phyloP scores from a whole-genome alignment of 2,797 vertebrate genomes.

The Champsocephalus gunnari region DNA sequence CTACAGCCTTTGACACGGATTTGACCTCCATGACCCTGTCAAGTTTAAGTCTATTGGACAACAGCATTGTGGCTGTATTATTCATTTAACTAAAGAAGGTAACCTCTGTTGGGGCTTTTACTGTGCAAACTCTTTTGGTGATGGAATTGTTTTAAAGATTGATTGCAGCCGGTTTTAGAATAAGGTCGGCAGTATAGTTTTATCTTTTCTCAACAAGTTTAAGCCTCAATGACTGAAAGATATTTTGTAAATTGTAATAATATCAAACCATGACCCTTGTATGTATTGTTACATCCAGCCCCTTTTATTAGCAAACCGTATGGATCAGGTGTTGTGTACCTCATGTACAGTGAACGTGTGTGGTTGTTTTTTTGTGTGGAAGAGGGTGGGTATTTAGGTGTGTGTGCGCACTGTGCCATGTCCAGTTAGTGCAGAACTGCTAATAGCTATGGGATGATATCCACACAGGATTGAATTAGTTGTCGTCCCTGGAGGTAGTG shows the following conservation, averaged over 20 bases:
- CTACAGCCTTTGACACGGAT: conserved; percentile 4
- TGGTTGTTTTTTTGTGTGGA: neutral
- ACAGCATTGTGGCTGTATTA: neutral
- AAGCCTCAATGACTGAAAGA: neutral
- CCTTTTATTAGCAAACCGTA: conserved; percentile 9
- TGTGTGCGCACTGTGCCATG: conserved; percentile 4
- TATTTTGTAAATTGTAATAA: neutral
- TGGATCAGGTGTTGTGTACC: conserved; percentile 8
- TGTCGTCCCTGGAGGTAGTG: conserved; percentile 55
- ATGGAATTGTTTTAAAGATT: neutral
- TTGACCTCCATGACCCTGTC: neutral
- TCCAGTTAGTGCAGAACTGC: conserved; percentile 16
- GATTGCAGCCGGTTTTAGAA: neutral
- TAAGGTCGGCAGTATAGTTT: neutral
- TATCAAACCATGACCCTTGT: neutral
- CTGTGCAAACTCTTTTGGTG: neutral
- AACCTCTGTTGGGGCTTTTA: neutral
- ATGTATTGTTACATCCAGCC: neutral
- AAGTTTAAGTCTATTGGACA: conserved; percentile 1
- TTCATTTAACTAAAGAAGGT: neutral
- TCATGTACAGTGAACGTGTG: neutral
- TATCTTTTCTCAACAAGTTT: neutral
- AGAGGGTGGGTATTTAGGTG: neutral
- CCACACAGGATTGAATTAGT: conserved; percentile 69
- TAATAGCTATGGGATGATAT: conserved; percentile 67